Percentiles rank a stretch among this genome's conserved stretches.
phyloP scores from a whole-genome alignment of 2,888 invertebrate genomes.

The Brachylomia viminalis region DNA sequence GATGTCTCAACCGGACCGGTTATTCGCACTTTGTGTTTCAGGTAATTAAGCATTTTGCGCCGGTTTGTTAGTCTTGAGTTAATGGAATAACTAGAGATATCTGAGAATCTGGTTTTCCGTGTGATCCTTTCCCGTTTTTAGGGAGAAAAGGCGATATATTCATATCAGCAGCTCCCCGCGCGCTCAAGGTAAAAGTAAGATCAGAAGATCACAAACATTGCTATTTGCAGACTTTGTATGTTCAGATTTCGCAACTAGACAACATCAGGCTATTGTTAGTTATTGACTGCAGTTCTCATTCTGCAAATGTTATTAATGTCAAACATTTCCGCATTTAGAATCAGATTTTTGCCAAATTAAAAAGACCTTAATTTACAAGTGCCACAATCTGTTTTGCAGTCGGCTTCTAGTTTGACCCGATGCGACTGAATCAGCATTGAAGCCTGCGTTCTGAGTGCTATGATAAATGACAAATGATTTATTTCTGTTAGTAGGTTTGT shows the following conservation, averaged over 20 bases:
- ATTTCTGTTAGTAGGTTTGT: too few species aligned
- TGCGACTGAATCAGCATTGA: not conserved
- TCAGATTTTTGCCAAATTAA: not conserved
- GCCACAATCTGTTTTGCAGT: not conserved
- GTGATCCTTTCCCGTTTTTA: not conserved
- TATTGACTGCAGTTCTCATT: not conserved
- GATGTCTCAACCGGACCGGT: constrained; percentile 10
- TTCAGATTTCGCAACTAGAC: not conserved
- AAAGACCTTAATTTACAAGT: not conserved
- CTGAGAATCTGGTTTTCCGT: not conserved
- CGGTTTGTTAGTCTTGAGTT: constrained; percentile 12
- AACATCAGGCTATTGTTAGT: not conserved
- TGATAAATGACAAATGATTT: too few species aligned
- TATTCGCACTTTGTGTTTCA: constrained; percentile 18
- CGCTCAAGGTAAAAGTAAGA: not conserved
- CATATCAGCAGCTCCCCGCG: too few species aligned
- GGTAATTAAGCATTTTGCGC: constrained; percentile 16
- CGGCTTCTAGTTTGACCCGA: not conserved
- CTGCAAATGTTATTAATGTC: not conserved
- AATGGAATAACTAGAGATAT: not conserved
- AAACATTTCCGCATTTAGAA: not conserved
- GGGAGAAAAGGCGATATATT: not conserved
- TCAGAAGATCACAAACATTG: not conserved
- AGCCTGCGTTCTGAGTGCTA: not conserved
- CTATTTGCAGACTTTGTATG: not conserved